Base-by-base conservation (phyloP, 2,797 vertebrate genomes). In the Darevskia nairensis region DNA sequence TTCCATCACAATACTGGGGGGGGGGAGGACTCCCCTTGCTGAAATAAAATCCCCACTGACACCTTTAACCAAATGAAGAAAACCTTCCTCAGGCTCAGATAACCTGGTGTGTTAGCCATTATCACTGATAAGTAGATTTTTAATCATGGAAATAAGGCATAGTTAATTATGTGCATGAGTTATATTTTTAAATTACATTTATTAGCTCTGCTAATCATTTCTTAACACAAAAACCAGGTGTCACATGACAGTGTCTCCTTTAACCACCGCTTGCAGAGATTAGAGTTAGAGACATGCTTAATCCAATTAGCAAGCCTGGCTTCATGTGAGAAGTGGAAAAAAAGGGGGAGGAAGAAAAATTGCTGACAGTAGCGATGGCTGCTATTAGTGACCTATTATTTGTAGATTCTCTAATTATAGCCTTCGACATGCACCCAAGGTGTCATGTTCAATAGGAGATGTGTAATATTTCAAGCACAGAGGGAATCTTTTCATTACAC, bases 91-190 rank as follows among this genome's bases (percentile, higher is more conserved):
- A 93, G 81, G 78, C 91, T 91, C 92, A 94, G 92, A 92, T 86
- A 93, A 89, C 89, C 89, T 88, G 0, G 1, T 93, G 81, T 93
- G 93, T 94, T 85, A 93, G 82, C 89, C 71, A 87, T 95, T 95
- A 94, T 91, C 89, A 91, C 78, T 92, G 89, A 95, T 95, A 95
- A 95, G 94, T 92, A 96, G 89, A 94, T 95, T 96, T 97, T 96
- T 96, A 96, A 96, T 96, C 93, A 95, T 95, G 89, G 92, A 96
- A 95, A 95, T 95, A 95, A 95, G 85, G 89, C 81, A 89, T 77
- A 89, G 84, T 95, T 97, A 95, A 97, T 96, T 96, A 95, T 85
- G 85, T 91, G 94, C 92, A 93, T 93, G 91, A 90, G 25, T 80
- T 96, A 91, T 89, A 86, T 74, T 95, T 79, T 96, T 94, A 95